Percentiles rank a stretch among this genome's conserved stretches.
Evolutionary conservation across 1,140 invertebrate genomes (phyloP).

Genomic region (Varroa destructor): DNA sequence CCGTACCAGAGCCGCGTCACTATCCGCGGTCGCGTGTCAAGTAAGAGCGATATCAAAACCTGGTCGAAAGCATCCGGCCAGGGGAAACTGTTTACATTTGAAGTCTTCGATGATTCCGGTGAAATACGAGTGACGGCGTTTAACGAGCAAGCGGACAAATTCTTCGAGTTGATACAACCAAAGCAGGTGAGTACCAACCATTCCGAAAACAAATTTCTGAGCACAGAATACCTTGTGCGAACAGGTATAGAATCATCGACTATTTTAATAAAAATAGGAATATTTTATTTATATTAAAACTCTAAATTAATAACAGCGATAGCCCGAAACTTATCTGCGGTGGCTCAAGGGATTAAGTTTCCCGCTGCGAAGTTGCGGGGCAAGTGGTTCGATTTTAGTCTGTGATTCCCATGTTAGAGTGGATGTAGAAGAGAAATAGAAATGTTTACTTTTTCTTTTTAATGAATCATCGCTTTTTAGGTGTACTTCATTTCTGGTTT

Average conservation of each 20-base stretch:
- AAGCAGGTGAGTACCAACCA: conserved; percentile 40
- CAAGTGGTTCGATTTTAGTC: too few relatives aligned
- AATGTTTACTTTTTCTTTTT: conserved; percentile 2
- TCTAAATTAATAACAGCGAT: too few relatives aligned
- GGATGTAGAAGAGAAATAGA: too few relatives aligned
- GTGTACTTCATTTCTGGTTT: conserved; percentile 76
- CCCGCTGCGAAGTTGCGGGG: too few relatives aligned
- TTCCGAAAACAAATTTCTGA: background rate
- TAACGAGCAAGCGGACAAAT: conserved; percentile 74
- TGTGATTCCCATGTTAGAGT: too few relatives aligned
- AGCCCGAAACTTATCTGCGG: too few relatives aligned
- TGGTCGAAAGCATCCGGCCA: conserved; percentile 84
- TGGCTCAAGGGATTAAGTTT: too few relatives aligned
- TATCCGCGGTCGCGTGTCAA: conserved; percentile 74
- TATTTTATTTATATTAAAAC: too few relatives aligned
- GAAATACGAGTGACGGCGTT: conserved; percentile 92
- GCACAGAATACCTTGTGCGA: background rate
- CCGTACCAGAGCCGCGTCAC: conserved; percentile 89
- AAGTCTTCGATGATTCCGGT: conserved; percentile 79
- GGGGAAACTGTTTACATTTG: conserved; percentile 84
- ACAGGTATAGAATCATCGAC: conserved; percentile 30
- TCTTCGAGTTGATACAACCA: conserved; percentile 74
- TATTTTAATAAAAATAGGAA: background rate
- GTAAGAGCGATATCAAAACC: conserved; percentile 63
- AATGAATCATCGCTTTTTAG: conserved; percentile 39